Evolutionary conservation across 2,797 vertebrate genomes (phyloP), one percentile per base, ranked within the genome.

Genomic region (Hypotaenidia okinawae): DNA sequence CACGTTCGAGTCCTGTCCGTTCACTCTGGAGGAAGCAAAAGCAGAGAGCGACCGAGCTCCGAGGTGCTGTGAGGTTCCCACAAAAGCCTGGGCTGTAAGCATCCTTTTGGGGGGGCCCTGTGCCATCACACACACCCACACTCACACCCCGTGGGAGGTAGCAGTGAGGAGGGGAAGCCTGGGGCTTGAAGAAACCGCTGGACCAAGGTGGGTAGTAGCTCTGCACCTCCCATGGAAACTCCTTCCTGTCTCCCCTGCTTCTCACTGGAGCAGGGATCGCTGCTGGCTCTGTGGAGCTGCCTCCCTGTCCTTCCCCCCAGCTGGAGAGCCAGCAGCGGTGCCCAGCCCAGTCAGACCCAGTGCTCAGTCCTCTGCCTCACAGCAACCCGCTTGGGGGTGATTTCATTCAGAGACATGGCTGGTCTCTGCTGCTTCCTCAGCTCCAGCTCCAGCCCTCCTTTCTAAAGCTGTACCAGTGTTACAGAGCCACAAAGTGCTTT

Each of bases 1-100:
- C 58, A 96, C n/a, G 72, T 76, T 37, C 0, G 95, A 57, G 32
- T 88, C 74, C 4, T 96, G 87, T 27, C 96, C 93, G 0, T 68
- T 55, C 84, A 97, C 96, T 24, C 97, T 97, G 90, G 15, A 80
- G 78, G 66, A 76, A 73, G 27, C 55, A 88, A 43, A 77, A 54
- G 24, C 1, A 15, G 52, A 63, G 33, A 88, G 28, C 0, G 24
- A 28, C 32, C 0, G 4, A 85, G 54, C 55, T 37, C 30, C 37
- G 13, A 21, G 66, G 4, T 0, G 4, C 70, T 49, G 57, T 35
- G 1, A 1, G 10, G 57, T 30, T 62, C 52, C 49, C 30, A 14
- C 33, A 17, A 37, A 21, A 28, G 5, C 13, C 11, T 5, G 39
- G 27, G 25, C 75, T 78, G 30, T 15, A 30, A 58, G 22, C 4